Evolutionary conservation across 2,113 vertebrate genomes (phyloP), one percentile per base, ranked within the genome.

Genomic region (Corythoichthys haematopterus): DNA sequence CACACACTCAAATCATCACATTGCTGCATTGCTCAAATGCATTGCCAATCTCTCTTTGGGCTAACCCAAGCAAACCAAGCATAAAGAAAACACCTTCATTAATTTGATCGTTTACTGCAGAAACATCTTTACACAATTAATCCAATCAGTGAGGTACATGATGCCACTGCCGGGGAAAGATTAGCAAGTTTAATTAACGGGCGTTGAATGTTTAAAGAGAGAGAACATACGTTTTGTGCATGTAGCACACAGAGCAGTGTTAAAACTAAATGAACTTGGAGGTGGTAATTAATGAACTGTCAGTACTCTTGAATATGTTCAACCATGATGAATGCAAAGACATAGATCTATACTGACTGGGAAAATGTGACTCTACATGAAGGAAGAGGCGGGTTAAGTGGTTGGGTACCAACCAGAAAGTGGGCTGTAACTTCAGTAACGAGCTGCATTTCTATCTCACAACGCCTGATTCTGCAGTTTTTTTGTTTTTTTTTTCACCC

Each of bases 151-250:
- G 94, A 94, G 93, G 94, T 97, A 95, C 96, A 97, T 92, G 94
- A 96, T 94, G 94, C 94, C 92, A 92, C 94, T 96, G 95, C 95
- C 94, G 95, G 94, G 92, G 93, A 93, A 95, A 96, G 94, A 98
- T 98, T 96, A 96, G 93, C 93, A 92, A 90, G 92, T 93, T 97
- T 99, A 99, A 98, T 99, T 98, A 98, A 95, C 93, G 93, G 94
- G 94, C 94, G 95, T 95, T 95, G 94, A 95, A 96, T 97, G 94
- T 86, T 90, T 89, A 82, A 87, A 88, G 84, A 78, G 75, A 75
- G 92, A 89, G 81, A 87, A 90, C 89, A 90, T 86, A 82, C 77
- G 87, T 87, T 84, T 71, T 69, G 77, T 78, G 76, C 77, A 84
- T 81, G 87, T 88, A 85, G 77, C 77, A 76, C 68, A 79, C 15